Evolutionary conservation across 2,113 vertebrate genomes (phyloP), one percentile per base, ranked within the genome.

Genomic region (Psophia crepitans): DNA sequence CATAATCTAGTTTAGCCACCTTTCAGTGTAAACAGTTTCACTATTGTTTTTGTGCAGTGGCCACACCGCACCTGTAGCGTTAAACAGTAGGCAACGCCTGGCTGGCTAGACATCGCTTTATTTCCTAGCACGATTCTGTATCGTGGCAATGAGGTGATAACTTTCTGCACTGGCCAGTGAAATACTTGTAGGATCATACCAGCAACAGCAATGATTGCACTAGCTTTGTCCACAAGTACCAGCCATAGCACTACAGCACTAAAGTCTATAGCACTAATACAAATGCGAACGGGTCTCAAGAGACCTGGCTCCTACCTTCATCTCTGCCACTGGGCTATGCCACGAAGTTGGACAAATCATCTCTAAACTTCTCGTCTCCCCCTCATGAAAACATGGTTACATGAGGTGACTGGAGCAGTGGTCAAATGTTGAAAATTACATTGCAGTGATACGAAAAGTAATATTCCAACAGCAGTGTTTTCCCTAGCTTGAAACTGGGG

Each of bases 171-270:
- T 9, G 19, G 44, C 16, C 76, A 68, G 12, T 60, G 58, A 87
- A 90, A 66, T 48, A 56, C 23, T 94, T 43, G 23, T 27, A 78
- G 37, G 27, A 19, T 79, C 32, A 27, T 44, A 57, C 8, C 13
- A 65, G 41, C 58, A 74, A 73, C 7, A 63, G 35, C 35, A 56
- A 49, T 8, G 23, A 56, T 46, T 74, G 10, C 46, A 51, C 24
- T 68, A 33, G 8, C 32, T 74, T 84, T 35, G 43, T 15, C 65
- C 58, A 66, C 18, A 39, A 4, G 10, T 12, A 43, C 16, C 22
- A 4, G 37, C 75, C 2, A 1, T 17, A 57, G 33, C n/a, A n/a
- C 14, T 4, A 15, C 0, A 69, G 33, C 35, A 32, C 49, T n/a
- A 2, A 20, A 39, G 6, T 8, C 6, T 39, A 61, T 14, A 35